Percentiles rank a stretch among this genome's conserved stretches.
These are phyloP conservation scores for Pecten maximus DNA, from an alignment of 2,888 invertebrate species.

Conservation along the genomic window DNA sequence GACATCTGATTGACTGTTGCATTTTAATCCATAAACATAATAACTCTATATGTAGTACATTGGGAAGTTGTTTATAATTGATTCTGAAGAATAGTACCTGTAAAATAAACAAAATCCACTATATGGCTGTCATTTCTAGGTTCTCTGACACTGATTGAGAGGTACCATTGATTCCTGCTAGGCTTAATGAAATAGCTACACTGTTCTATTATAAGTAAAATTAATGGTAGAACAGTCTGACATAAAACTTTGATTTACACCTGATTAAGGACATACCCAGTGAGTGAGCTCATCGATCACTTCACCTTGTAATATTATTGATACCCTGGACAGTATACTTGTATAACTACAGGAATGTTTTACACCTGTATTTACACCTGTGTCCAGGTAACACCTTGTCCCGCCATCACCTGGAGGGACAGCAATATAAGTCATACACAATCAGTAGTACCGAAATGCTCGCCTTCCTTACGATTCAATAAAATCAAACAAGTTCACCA, in stretches of 20 bases:
- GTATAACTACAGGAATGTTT: background rate
- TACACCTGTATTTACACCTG: constrained; percentile 30
- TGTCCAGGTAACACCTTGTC: background rate
- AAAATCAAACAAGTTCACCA: constrained; percentile 4
- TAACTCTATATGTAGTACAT: too few species aligned
- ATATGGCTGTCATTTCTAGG: background rate
- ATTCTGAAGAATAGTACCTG: background rate
- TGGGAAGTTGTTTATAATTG: background rate
- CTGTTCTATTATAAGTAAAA: background rate
- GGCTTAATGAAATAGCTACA: background rate
- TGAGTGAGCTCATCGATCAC: background rate
- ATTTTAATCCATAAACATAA: too few species aligned
- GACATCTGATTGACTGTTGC: too few species aligned
- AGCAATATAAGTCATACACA: background rate
- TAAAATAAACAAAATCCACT: background rate
- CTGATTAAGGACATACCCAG: constrained; percentile 17
- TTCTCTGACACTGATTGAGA: background rate
- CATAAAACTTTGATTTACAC: background rate
- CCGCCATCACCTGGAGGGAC: background rate
- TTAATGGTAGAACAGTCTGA: background rate
- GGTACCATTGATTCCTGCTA: background rate
- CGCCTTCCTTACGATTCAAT: constrained; percentile 13
- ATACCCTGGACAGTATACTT: background rate
- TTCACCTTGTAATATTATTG: constrained; percentile 19
- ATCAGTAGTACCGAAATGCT: background rate